Evolutionary conservation across 2,888 invertebrate species (phyloP).

Genomic region (Morpho helenor): DNA sequence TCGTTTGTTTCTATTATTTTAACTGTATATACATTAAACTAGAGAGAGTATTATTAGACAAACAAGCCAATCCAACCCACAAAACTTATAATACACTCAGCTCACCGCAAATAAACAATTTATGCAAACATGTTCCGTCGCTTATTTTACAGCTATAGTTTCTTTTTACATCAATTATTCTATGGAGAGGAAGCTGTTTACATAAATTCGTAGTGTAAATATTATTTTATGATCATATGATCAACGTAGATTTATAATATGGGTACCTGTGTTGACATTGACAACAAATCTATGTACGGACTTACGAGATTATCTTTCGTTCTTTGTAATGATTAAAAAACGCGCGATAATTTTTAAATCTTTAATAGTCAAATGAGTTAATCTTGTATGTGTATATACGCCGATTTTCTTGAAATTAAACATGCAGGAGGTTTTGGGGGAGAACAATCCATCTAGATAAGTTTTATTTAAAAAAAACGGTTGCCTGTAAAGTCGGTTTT

Average conservation of each 20-base stretch:
- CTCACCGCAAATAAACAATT: slow-evolving; percentile 3
- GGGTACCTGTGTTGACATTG: slow-evolving; percentile 6
- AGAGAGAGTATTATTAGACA: neutral
- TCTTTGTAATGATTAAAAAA: too few species aligned
- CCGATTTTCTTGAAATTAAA: too few species aligned
- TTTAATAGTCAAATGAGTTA: too few species aligned
- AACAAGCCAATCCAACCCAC: neutral
- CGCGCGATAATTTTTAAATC: too few species aligned
- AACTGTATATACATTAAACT: too few species aligned
- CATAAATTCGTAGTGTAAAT: slow-evolving; percentile 4
- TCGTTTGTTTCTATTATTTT: too few species aligned
- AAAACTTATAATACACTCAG: neutral
- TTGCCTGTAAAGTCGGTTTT: too few species aligned
- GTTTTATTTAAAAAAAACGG: too few species aligned
- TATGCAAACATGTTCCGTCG: slow-evolving; percentile 4
- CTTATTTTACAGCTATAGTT: neutral
- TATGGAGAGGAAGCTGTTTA: slow-evolving; percentile 2
- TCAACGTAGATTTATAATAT: neutral
- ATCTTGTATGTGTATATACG: too few species aligned
- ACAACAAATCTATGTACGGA: slow-evolving; percentile 3
- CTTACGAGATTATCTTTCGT: neutral
- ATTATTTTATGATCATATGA: slow-evolving; percentile 5
- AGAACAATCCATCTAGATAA: too few species aligned
- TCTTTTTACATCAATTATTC: neutral
- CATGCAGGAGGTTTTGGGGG: too few species aligned